These are phyloP conservation scores for Daubentonia madagascariensis DNA, from an alignment of 2,113 vertebrate genomes.

Conservation along the genomic window DNA sequence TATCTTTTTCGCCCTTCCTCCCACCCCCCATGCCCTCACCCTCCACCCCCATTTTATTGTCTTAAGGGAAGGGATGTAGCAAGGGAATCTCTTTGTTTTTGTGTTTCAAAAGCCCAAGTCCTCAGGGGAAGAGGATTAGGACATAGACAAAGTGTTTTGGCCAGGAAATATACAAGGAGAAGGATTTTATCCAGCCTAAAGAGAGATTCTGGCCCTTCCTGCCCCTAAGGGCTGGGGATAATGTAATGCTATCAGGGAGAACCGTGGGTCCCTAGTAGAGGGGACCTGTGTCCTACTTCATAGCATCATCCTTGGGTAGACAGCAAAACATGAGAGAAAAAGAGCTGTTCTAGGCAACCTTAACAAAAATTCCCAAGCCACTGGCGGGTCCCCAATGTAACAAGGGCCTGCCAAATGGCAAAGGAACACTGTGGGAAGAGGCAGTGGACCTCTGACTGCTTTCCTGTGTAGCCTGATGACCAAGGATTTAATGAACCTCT, in stretches of 20 bases:
- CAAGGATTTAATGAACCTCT: background rate
- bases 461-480: background rate
- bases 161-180: slow-evolving; percentile 11
- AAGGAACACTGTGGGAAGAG: background rate
- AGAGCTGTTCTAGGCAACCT: background rate
- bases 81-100: background rate
- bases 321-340: background rate
- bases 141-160: background rate
- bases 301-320: background rate
- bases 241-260: background rate
- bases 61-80: background rate
- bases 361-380: background rate
- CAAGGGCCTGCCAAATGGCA: background rate
- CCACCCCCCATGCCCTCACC: no score
- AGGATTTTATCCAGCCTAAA: background rate
- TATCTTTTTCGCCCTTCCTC: background rate
- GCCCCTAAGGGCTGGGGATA: background rate
- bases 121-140: background rate
- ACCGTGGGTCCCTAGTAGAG: background rate
- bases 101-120: background rate
- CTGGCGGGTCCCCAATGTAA: background rate
- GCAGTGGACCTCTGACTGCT: background rate
- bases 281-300: background rate
- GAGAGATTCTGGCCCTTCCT: background rate
- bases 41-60: background rate